Conservation (phyloP, 2,113 vertebrate genomes). For the Nerophis lumbriciformis region DNA sequence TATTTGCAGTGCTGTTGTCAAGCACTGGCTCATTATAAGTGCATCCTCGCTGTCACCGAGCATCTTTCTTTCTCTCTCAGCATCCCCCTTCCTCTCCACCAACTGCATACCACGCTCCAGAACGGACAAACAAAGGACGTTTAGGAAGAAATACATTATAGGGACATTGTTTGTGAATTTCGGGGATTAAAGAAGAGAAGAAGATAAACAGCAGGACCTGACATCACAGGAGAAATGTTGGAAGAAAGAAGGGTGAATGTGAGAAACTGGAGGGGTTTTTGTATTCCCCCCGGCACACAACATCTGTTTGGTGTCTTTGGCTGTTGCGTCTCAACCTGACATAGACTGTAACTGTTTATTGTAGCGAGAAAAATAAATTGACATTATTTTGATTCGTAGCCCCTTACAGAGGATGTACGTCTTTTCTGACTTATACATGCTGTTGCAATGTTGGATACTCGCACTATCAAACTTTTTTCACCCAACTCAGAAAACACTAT, state of each 20-base stretch:
- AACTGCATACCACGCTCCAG: constrained; percentile 38
- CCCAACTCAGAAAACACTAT: no score
- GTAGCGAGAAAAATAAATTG: no score
- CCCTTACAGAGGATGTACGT: no score
- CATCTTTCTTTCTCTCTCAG: constrained; percentile 19
- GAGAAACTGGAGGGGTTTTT: constrained; percentile 11
- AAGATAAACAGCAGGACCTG: constrained; percentile 40
- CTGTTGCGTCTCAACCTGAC: constrained; percentile 8
- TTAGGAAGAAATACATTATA: constrained; percentile 55
- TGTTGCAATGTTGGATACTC: no score
- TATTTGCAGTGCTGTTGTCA: constrained; percentile 38
- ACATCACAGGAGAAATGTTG: constrained; percentile 35
- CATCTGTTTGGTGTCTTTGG: constrained; percentile 20
- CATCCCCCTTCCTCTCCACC: constrained; percentile 15
- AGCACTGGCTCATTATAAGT: constrained; percentile 22
- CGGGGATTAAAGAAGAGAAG: constrained; percentile 17
- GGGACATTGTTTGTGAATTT: constrained; percentile 61
- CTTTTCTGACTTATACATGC: no score
- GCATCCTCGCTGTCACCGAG: constrained; percentile 17
- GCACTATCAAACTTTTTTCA: no score
- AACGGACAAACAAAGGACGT: constrained; percentile 56
- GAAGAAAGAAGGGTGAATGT: constrained; percentile 10
- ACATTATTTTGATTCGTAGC: no score
- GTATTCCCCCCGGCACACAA: constrained; percentile 33
- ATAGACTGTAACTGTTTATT: neutral